phyloP scores from a whole-genome alignment of 2,113 vertebrate genomes.

The Vulpes ferrilata region DNA sequence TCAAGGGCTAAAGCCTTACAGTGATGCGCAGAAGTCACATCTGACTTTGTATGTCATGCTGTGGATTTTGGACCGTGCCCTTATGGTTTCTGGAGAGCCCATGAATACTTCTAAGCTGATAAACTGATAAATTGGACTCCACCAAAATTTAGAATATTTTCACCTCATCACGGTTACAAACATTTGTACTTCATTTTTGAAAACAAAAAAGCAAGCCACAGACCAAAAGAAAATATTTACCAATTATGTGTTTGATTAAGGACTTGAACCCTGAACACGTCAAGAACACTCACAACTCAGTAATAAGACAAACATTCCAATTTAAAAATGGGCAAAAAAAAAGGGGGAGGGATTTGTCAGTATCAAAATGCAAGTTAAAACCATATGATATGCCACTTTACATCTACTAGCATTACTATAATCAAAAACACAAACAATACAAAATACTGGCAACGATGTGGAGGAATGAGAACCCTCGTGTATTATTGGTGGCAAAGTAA shows the following conservation, averaged over 20 bases:
- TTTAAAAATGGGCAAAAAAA: neutral
- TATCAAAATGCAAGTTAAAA: neutral
- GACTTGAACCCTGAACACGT: neutral
- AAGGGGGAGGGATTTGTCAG: neutral
- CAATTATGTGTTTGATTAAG: neutral
- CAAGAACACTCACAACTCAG: neutral
- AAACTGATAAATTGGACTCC: neutral
- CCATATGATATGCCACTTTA: neutral
- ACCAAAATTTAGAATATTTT: neutral
- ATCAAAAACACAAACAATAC: neutral
- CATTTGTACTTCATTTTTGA: neutral
- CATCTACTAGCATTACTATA: neutral
- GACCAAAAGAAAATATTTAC: neutral
- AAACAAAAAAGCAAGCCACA: constrained; percentile 14
- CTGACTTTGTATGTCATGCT: neutral
- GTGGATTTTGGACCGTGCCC: neutral
- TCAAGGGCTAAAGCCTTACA: neutral
- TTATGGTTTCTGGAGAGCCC: neutral
- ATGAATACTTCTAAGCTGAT: neutral
- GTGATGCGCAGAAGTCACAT: neutral
- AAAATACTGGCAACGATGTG: neutral
- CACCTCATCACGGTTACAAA: neutral
- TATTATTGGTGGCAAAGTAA: neutral
- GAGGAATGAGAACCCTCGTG: neutral
- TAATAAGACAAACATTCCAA: neutral